Evolutionary conservation across 2,797 vertebrate species (phyloP), one percentile per base, ranked within the genome.

Genomic region (Mareca strepera): DNA sequence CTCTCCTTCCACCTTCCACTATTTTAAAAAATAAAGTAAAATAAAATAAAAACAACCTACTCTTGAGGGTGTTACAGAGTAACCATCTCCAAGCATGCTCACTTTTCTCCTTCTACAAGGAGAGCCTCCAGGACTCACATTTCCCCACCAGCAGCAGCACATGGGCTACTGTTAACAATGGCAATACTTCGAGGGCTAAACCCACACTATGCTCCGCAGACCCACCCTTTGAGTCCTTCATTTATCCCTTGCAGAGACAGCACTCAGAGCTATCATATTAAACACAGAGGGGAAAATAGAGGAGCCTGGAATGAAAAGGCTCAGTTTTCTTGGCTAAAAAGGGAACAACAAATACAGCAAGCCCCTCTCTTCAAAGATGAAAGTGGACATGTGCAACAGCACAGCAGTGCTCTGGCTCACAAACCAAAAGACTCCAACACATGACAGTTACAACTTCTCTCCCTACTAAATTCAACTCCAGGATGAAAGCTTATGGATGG

Each of bases 361-460:
- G 20, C 0, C 11, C 46, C 28, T 48, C 59, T 31, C 44, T 50
- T 68, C 48, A 72, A 68, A 87, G 72, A 78, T 26, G 4, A 31
- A 89, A 87, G 41, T 20, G 46, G 78, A 43, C 17, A 43, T 1
- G 0, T 46, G 29, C 37, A 91, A 62, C 13, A 52, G n/a, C 35
- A 28, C 25, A 31, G 52, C n/a, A 29, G 0, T 13, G 18, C 3
- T 33, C 29, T 14, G 39, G 29, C 20, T 78, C 16, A 37, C 14
- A 31, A 53, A 50, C 6, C 48, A 58, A 55, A 74, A 62, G 48
- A 41, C 29, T 66, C 48, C 1, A 7, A 3, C 17, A 11, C 5
- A 1, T 2, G 16, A 33, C 37, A 33, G 67, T 44, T 55, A 78
- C 1, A 0, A 31, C 25, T 35, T 5, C 17, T n/a, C 39, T 43